Percentiles rank a stretch among this genome's conserved stretches.
Evolutionary conservation across 2,113 vertebrate genomes (phyloP).

Genomic region (Tetrao urogallus): DNA sequence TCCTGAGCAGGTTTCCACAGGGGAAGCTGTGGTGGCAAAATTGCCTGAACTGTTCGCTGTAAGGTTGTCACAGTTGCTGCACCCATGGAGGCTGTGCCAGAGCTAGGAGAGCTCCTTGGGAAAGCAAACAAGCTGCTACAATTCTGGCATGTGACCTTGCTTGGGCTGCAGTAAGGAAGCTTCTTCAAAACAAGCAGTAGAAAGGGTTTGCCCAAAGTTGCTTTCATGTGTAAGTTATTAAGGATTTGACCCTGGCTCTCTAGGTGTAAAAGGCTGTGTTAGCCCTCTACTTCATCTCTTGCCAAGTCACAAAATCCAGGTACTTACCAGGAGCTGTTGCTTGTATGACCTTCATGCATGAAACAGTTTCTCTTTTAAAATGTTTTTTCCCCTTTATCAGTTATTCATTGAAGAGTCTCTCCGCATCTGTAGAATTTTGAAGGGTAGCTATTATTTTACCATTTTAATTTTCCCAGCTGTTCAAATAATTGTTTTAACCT

Average conservation of each 20-base stretch:
- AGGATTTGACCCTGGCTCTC: not conserved
- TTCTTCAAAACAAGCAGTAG: not conserved
- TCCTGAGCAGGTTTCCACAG: not conserved
- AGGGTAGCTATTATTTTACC: conserved; percentile 78
- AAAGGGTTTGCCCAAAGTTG: not conserved
- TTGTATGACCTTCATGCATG: conserved; percentile 74
- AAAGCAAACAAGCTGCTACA: not conserved
- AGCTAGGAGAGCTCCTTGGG: not conserved
- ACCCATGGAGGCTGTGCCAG: not conserved
- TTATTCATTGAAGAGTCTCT: conserved; percentile 78
- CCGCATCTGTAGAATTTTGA: conserved; percentile 74
- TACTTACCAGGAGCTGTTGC: conserved; percentile 56
- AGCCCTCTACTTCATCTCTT: conserved; percentile 41
- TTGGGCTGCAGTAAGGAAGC: not conserved
- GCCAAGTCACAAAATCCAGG: conserved; percentile 42
- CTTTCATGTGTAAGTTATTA: not conserved
- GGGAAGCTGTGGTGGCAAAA: not conserved
- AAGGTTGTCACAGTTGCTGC: not conserved
- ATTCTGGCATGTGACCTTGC: not conserved
- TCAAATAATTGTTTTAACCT: conserved; percentile 78
- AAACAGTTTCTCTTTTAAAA: conserved; percentile 61
- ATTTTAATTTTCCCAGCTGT: conserved; percentile 79
- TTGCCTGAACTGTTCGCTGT: not conserved
- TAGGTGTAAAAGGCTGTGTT: conserved; percentile 2
- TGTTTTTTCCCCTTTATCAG: conserved; percentile 76